Evolutionary conservation across 1,140 invertebrate species (phyloP).

Genomic region (Meloidogyne chitwoodi): DNA sequence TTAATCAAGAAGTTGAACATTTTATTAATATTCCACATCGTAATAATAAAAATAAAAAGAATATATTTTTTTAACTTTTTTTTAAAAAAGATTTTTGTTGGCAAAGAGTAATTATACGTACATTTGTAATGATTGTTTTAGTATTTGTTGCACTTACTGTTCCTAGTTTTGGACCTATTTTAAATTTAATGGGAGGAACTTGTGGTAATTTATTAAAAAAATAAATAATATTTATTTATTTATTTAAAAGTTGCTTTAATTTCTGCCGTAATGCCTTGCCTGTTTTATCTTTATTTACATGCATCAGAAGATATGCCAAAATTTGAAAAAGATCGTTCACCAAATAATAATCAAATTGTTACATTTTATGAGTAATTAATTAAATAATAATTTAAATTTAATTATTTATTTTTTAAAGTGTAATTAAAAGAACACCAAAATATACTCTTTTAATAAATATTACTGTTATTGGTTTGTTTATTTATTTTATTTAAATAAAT

Average conservation of each 20-base stretch:
- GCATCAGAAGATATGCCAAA: slow-evolving; percentile 19
- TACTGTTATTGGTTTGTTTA: slow-evolving; percentile 33
- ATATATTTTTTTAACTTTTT: neutral
- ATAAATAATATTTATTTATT: neutral
- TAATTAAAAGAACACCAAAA: slow-evolving; percentile 23
- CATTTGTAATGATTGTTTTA: slow-evolving; percentile 24
- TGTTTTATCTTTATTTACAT: slow-evolving; percentile 41
- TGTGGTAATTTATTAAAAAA: neutral
- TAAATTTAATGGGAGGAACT: slow-evolving; percentile 35
- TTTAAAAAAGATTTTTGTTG: slow-evolving; percentile 23
- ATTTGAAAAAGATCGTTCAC: neutral
- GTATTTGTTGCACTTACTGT: slow-evolving; percentile 30
- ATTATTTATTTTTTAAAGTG: slow-evolving; percentile 13
- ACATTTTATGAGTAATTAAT: neutral
- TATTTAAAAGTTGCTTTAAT: slow-evolving; percentile 35
- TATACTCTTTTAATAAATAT: slow-evolving; percentile 19
- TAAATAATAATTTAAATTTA: slow-evolving; percentile 14
- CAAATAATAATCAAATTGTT: neutral
- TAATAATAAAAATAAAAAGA: slow-evolving; percentile 9
- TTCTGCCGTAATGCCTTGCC: slow-evolving; percentile 41
- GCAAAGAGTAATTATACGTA: slow-evolving; percentile 27
- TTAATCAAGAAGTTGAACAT: slow-evolving; percentile 45
- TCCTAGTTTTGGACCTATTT: slow-evolving; percentile 39
- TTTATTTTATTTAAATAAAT: slow-evolving; percentile 15
- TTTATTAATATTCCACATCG: slow-evolving; percentile 38